Evolutionary conservation across 2,797 vertebrate genomes (phyloP).

Genomic region (Lepus oiostolus): DNA sequence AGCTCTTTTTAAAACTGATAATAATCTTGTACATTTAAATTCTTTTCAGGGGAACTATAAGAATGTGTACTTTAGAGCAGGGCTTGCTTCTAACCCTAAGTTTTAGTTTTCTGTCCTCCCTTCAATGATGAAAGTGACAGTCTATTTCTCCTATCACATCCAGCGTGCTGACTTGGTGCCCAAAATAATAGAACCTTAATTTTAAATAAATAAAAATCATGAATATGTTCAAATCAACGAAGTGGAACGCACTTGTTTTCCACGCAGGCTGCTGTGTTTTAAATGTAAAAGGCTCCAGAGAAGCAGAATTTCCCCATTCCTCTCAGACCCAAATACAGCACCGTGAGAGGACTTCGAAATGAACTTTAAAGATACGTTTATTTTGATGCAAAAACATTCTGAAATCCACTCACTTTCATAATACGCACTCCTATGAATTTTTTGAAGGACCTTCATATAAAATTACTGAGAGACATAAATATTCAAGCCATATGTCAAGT

Average conservation of each 20-base stretch:
- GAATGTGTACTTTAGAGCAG: neutral
- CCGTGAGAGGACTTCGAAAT: neutral
- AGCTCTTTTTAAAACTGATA: slow-evolving; percentile 51
- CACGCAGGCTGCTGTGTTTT: neutral
- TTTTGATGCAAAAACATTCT: too few relatives aligned
- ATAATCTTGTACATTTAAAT: slow-evolving; percentile 46
- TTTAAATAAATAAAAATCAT: neutral
- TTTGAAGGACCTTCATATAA: neutral
- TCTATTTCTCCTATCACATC: neutral
- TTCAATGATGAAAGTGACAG: slow-evolving; percentile 33
- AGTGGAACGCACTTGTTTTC: neutral
- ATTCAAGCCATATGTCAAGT: neutral
- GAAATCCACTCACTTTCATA: too few relatives aligned
- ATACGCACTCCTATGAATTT: too few relatives aligned
- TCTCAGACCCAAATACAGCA: neutral
- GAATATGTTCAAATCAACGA: neutral
- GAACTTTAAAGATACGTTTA: too few relatives aligned
- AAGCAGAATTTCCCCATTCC: slow-evolving; percentile 22
- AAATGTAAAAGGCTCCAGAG: neutral
- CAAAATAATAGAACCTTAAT: slow-evolving; percentile 1
- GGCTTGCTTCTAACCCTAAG: neutral
- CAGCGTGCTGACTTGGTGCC: neutral
- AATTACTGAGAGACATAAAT: slow-evolving; percentile 50
- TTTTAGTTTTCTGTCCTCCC: neutral
- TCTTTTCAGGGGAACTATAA: slow-evolving; percentile 20